A percentile compares a stretch with the other conserved stretches of the same genome.
Conservation (phyloP, 2,113 vertebrate genomes). For the Pedetes capensis region DNA sequence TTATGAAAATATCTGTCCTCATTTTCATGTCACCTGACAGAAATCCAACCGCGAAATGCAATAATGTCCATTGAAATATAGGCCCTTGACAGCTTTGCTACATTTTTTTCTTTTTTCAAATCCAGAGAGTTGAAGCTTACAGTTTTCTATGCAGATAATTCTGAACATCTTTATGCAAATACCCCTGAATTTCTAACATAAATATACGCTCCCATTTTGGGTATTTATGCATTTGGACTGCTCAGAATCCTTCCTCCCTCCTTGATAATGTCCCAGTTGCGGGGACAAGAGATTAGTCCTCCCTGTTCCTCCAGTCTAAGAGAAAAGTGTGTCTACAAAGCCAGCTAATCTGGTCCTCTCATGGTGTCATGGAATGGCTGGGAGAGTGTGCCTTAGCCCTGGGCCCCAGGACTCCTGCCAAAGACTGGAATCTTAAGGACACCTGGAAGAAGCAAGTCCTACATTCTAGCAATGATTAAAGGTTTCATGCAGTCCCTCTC, state of each 20-base stretch:
- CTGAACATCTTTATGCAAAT: neutral
- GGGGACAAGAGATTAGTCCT: too few species aligned
- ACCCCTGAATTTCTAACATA: neutral
- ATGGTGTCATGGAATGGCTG: accelerated
- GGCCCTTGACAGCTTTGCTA: accelerated
- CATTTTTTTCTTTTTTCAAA: neutral
- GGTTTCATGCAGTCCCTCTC: accelerated
- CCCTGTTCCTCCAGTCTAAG: too few species aligned
- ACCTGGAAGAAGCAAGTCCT: neutral
- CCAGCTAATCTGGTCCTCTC: neutral
- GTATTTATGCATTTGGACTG: neutral
- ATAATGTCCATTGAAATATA: neutral
- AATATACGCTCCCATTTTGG: neutral
- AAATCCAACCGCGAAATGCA: conserved; percentile 36
- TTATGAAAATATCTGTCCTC: conserved; percentile 52
- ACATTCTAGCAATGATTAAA: accelerated
- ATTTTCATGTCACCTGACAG: conserved; percentile 61
- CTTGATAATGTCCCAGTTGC: accelerated
- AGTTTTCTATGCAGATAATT: neutral
- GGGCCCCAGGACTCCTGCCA: neutral
- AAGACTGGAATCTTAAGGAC: neutral
- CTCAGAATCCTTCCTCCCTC: neutral
- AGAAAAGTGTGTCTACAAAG: neutral
- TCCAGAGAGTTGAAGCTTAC: neutral
- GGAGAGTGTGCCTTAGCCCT: accelerated